A percentile compares a stretch with the other conserved stretches of the same genome.
These are phyloP conservation scores for Campaea margaritaria DNA, from an alignment of 2,888 invertebrate species.

Conservation along the genomic window DNA sequence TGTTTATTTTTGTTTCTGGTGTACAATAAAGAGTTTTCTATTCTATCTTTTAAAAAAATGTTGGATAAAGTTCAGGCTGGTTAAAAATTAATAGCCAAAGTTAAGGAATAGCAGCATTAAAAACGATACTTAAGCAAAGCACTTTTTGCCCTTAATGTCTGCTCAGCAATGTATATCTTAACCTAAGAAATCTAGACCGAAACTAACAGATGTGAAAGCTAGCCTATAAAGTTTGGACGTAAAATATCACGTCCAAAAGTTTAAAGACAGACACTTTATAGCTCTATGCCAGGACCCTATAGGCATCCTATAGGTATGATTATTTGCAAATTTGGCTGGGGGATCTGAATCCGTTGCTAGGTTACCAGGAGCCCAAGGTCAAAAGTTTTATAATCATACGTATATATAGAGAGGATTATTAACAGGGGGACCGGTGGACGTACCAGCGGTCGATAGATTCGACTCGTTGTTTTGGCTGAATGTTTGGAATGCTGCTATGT, in stretches of 20 bases:
- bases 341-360: slow-evolving; percentile 80
- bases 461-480: slow-evolving; percentile 43
- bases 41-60: too few species aligned
- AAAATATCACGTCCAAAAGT: slow-evolving; percentile 30
- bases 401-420: slow-evolving; percentile 62
- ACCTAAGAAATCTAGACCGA: slow-evolving; percentile 29
- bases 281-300: slow-evolving; percentile 60
- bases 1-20: too few species aligned
- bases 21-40: too few species aligned
- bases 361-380: slow-evolving; percentile 82
- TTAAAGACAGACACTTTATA: slow-evolving; percentile 51
- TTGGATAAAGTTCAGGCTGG: too few species aligned
- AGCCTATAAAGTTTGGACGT: too few species aligned
- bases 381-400: slow-evolving; percentile 70
- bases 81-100: too few species aligned
- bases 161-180: not conserved
- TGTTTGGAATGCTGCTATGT: slow-evolving; percentile 37
- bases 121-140: too few species aligned
- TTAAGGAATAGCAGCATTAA: too few species aligned
- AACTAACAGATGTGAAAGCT: too few species aligned
- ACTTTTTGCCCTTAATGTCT: too few species aligned
- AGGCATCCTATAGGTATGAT: slow-evolving; percentile 78
- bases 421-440: slow-evolving; percentile 61
- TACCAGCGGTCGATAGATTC: slow-evolving; percentile 61
- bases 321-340: slow-evolving; percentile 78